A percentile compares a stretch with the other conserved stretches of the same genome.
phyloP scores from a whole-genome alignment of 1,140 invertebrate genomes.

The Drosophila serrata region DNA sequence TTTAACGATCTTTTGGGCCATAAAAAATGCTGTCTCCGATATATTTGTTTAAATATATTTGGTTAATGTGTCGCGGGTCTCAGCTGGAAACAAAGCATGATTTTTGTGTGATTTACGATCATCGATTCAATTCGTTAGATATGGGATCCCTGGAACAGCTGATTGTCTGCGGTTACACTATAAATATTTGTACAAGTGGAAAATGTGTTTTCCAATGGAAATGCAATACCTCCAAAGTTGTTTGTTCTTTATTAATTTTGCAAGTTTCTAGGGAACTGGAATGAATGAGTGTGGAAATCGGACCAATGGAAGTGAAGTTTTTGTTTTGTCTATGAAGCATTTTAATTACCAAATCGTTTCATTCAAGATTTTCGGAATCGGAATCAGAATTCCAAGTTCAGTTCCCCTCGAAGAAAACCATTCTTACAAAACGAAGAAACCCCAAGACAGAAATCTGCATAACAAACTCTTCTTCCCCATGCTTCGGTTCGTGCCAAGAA shows the following conservation, averaged over 20 bases:
- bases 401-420: background rate
- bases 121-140: slow-evolving; percentile 29
- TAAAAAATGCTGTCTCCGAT: slow-evolving; percentile 27
- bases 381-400: slow-evolving; percentile 20
- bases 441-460: slow-evolving; percentile 41
- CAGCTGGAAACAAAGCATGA: slow-evolving; percentile 26
- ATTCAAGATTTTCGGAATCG: slow-evolving; percentile 40
- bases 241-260: slow-evolving; percentile 22
- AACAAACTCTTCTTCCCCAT: slow-evolving; percentile 18
- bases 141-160: slow-evolving; percentile 44
- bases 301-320: slow-evolving; percentile 27
- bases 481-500: slow-evolving; percentile 25
- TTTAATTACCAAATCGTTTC: slow-evolving; percentile 30
- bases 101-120: slow-evolving; percentile 48
- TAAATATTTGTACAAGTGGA: slow-evolving; percentile 51
- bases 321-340: slow-evolving; percentile 45
- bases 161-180: slow-evolving; percentile 42
- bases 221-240: slow-evolving; percentile 30
- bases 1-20: slow-evolving; percentile 25
- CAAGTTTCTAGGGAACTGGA: slow-evolving; percentile 30
- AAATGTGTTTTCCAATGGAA: slow-evolving; percentile 42
- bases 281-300: slow-evolving; percentile 27
- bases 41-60: slow-evolving; percentile 17
- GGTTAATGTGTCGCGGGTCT: slow-evolving; percentile 31
- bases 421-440: slow-evolving; percentile 34